A percentile compares a stretch with the other conserved stretches of the same genome.
These are phyloP conservation scores for Phallusia fumigata DNA, from an alignment of 23 tunicate genomes.

Conservation along the genomic window DNA sequence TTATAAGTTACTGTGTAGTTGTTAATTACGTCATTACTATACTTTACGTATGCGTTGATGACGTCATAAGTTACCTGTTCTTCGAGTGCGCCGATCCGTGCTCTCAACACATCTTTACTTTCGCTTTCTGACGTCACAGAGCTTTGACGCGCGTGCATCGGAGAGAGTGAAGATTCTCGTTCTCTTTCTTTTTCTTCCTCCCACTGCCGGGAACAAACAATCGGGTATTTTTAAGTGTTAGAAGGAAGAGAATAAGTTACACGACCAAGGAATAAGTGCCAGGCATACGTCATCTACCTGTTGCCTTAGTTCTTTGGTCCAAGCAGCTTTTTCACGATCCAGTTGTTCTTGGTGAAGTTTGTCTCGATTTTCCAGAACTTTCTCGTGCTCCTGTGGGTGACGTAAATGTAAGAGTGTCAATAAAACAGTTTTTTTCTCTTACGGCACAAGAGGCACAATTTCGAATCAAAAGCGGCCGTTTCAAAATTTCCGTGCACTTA, in stretches of 20 bases:
- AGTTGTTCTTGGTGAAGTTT: conserved; percentile 65
- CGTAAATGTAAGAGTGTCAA: no score
- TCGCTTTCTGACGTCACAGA: conserved; percentile 64
- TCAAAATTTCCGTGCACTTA: no score
- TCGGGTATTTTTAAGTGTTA: no score
- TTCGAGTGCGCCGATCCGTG: conserved; percentile 41
- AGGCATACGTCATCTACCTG: conserved; percentile 28
- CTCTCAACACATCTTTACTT: conserved; percentile 54
- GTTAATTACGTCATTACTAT: no score
- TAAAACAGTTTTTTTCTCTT: no score
- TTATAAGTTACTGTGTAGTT: no score
- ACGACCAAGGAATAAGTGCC: no score
- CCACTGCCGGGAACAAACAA: conserved; percentile 19
- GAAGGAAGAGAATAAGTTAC: no score
- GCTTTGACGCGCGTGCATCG: conserved; percentile 27
- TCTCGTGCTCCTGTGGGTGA: conserved; percentile 48
- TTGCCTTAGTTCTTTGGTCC: conserved; percentile 42
- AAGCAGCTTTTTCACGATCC: conserved; percentile 51
- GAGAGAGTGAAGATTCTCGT: background rate
- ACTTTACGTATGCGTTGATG: no score
- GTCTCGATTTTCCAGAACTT: conserved; percentile 55
- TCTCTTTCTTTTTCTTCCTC: conserved; percentile 34
- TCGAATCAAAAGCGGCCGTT: background rate
- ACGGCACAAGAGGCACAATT: background rate
- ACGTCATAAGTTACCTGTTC: conserved; percentile 28